Base-by-base conservation (phyloP, 1,140 invertebrate genomes). In the Psix sp. region DNA sequence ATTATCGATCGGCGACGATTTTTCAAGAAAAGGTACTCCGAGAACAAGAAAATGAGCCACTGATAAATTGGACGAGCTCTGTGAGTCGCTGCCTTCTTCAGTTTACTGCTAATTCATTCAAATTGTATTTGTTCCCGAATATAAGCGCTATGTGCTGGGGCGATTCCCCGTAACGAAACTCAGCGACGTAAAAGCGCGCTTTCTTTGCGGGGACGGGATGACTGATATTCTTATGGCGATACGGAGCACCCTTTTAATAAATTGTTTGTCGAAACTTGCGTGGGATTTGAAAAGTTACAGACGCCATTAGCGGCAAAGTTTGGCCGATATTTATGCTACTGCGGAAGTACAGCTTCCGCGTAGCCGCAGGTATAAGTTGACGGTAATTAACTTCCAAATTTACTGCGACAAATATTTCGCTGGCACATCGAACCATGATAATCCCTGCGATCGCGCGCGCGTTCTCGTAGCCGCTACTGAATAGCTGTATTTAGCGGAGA, bases 101-200 rank as follows among this genome's bases (percentile, higher is more conserved):
- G 70, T 80, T 85, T 85, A 84, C 77, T 85, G 82, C 82, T 84
- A 84, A 84, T 85, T 85, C 80, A 84, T 85, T 85, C 83, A 85
- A 84, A 85, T 85, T 85, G 82, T 79, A 82, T 85, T 83, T 84
- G 83, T 82, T 80, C 77, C 54, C 48, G 77, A 82, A 83, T 82
- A 81, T 77, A 81, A 70, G 72, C 74, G 59, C 31, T 70, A 39
- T 56, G 33, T 39, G n/a, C 38, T 43, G 13, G 24, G 18, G 11
- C 29, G 43, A 54, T 21, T 31, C 31, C 36, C 20, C 33, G 17
- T 17, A 52, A 48, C 33, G 29, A 52, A 56, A 26, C 29, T 38
- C 5, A 3, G 36, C 11, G 24, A 17, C 1, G 40, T 36, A 48
- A 26, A 35, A 42, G 24, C 20, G 35, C 45, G 43, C 29, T 42